A percentile compares a stretch with the other conserved stretches of the same genome.
Conservation (phyloP, 2,888 invertebrate genomes). For the Flexamia atlantica region DNA sequence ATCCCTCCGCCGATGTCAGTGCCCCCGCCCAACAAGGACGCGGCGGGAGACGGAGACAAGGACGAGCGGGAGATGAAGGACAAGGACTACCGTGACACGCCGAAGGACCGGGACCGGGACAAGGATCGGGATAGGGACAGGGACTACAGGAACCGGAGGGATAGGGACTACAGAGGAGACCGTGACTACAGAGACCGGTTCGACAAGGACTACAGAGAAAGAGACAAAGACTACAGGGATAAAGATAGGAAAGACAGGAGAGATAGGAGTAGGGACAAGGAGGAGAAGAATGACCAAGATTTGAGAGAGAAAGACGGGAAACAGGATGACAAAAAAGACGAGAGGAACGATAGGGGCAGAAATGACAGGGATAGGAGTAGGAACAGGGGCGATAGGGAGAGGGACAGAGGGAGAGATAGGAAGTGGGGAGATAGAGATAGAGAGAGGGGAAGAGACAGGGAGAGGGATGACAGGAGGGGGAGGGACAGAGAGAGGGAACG, state of each 20-base stretch:
- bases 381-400: slow-evolving; percentile 67
- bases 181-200: slow-evolving; percentile 70
- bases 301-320: slow-evolving; percentile 65
- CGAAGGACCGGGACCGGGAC: slow-evolving; percentile 71
- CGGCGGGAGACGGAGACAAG: slow-evolving; percentile 47
- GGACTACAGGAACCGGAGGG: slow-evolving; percentile 71
- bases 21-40: slow-evolving; percentile 60
- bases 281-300: slow-evolving; percentile 64
- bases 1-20: slow-evolving; percentile 55
- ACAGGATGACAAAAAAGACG: slow-evolving; percentile 71
- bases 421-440: slow-evolving; percentile 65
- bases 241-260: slow-evolving; percentile 70
- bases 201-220: slow-evolving; percentile 40
- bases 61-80: slow-evolving; percentile 61
- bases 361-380: slow-evolving; percentile 66
- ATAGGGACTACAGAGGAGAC: slow-evolving; percentile 71
- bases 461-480: slow-evolving; percentile 69
- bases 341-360: slow-evolving; percentile 69
- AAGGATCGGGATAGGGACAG: slow-evolving; percentile 72
- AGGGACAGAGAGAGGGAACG: slow-evolving; percentile 51
- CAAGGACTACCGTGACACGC: slow-evolving; percentile 66
- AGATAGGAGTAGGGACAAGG: slow-evolving; percentile 72
- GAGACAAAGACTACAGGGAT: slow-evolving; percentile 70
- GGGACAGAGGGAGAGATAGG: slow-evolving; percentile 65
- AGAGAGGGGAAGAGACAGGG: slow-evolving; percentile 68